These are phyloP conservation scores for Rhabdomys dilectus DNA, from an alignment of 2,113 vertebrate genomes.

Conservation along the genomic window DNA sequence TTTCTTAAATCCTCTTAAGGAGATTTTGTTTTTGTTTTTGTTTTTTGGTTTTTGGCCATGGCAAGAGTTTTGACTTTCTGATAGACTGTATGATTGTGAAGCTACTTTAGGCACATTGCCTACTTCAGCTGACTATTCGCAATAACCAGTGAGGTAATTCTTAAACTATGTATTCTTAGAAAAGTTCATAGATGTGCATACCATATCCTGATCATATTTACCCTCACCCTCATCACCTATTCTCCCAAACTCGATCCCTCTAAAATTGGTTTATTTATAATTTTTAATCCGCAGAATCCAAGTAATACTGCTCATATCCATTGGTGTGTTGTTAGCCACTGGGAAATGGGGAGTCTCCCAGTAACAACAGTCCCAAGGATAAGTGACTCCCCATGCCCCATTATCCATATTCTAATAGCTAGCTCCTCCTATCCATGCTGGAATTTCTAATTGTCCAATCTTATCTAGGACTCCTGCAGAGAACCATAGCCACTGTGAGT, in stretches of 20 bases:
- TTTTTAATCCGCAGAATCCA: neutral
- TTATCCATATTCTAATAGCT: neutral
- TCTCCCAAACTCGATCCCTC: neutral
- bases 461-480: neutral
- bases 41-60: neutral
- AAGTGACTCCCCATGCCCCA: neutral
- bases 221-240: neutral
- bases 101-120: neutral
- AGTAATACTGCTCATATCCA: neutral
- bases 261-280: neutral
- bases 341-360: neutral
- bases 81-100: neutral
- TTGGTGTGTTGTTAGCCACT: too few relatives aligned
- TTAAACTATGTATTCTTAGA: neutral
- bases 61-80: conserved; percentile 21
- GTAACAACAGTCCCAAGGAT: neutral
- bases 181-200: neutral
- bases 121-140: neutral
- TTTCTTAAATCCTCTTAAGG: neutral
- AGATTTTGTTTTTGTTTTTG: too few relatives aligned
- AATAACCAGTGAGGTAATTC: neutral
- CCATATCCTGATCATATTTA: neutral
- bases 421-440: neutral
- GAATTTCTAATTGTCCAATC: neutral
- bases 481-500: neutral